Evolutionary conservation across 2,113 vertebrate species (phyloP).

Genomic region (Mormyrus lacerda): DNA sequence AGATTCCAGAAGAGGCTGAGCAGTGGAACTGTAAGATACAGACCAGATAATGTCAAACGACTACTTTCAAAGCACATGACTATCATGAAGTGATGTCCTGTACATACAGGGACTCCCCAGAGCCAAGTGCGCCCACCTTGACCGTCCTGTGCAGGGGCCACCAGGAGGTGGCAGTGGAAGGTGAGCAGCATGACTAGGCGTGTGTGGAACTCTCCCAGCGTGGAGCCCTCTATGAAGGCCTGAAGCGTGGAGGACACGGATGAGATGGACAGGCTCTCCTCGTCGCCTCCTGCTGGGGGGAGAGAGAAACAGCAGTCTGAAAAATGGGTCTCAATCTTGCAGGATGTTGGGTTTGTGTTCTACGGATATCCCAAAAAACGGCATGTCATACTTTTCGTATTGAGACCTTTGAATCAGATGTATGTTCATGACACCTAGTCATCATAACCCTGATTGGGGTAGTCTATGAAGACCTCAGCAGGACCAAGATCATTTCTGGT

Average conservation of each 20-base stretch:
- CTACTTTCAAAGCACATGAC: not conserved
- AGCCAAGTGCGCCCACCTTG: constrained; percentile 59
- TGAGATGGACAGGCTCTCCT: constrained; percentile 53
- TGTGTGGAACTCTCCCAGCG: constrained; percentile 75
- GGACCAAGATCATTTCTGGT: not conserved
- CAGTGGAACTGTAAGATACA: constrained; percentile 62
- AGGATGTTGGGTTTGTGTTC: not conserved
- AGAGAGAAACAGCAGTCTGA: not conserved
- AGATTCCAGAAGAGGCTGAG: constrained; percentile 89
- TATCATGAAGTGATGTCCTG: not conserved
- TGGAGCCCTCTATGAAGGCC: constrained; percentile 87
- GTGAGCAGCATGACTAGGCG: constrained; percentile 75
- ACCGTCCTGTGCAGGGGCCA: constrained; percentile 66
- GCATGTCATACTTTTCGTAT: not conserved
- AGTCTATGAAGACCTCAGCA: not conserved
- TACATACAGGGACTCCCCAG: not conserved
- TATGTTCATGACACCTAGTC: not conserved
- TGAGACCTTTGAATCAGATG: not conserved
- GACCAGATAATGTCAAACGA: too few relatives aligned
- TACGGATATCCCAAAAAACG: not conserved
- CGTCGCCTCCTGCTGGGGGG: constrained; percentile 36
- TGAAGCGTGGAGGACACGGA: constrained; percentile 71
- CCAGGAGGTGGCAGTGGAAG: constrained; percentile 90
- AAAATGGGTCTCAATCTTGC: not conserved
- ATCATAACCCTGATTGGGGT: not conserved